Evolutionary conservation across 1,140 invertebrate species (phyloP).

Genomic region (Parapsyche elsis): DNA sequence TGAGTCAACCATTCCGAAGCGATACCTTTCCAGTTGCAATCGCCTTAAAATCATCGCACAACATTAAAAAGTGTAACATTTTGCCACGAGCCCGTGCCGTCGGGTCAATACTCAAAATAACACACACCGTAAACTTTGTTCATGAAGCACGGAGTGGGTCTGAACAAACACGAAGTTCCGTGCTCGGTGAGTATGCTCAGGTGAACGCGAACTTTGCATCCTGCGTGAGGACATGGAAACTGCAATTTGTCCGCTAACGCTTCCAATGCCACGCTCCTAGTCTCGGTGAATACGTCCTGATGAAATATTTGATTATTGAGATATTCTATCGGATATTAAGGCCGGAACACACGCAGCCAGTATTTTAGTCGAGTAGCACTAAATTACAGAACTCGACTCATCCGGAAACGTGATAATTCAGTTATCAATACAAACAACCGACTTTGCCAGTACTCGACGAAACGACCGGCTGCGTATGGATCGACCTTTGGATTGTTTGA

Average conservation of each 20-base stretch:
- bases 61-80: too few relatives aligned
- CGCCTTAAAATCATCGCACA: conserved; percentile 60
- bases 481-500: conserved; percentile 5
- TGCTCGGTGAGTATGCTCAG: conserved; percentile 62
- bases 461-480: too few relatives aligned
- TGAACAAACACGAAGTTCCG: conserved; percentile 61
- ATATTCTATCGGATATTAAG: too few relatives aligned
- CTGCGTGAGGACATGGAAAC: conserved; percentile 64
- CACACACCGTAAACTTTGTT: conserved; percentile 64
- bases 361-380: too few relatives aligned
- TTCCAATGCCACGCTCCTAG: conserved; percentile 62
- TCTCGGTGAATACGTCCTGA: conserved; percentile 64
- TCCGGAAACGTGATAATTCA: too few relatives aligned
- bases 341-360: too few relatives aligned
- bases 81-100: too few relatives aligned
- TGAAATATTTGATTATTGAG: too few relatives aligned
- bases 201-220: conserved; percentile 62
- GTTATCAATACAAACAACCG: too few relatives aligned
- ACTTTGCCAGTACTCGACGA: too few relatives aligned
- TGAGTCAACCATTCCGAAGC: conserved; percentile 68
- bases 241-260: conserved; percentile 65
- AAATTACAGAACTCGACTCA: too few relatives aligned
- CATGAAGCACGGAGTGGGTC: conserved; percentile 66
- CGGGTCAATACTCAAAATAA: too few relatives aligned
- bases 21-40: conserved; percentile 64